Conservation (phyloP, 2,113 vertebrate species). For the Hymenochirus boettgeri region DNA sequence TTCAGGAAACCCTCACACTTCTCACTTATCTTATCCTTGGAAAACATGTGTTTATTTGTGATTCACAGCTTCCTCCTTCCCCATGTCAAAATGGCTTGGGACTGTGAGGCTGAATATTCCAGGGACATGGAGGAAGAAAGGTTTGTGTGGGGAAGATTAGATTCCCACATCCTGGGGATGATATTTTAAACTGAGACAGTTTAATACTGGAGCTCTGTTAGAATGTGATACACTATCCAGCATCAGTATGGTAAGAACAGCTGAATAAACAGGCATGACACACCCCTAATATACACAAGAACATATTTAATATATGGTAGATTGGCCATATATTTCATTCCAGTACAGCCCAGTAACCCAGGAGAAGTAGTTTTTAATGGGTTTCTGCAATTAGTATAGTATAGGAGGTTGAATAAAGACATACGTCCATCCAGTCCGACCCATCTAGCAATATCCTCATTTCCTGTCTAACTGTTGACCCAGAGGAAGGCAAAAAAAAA, state of each 20-base stretch:
- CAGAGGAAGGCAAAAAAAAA: no score
- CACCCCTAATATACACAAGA: neutral
- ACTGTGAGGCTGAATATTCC: conserved; percentile 2
- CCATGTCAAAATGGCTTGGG: neutral
- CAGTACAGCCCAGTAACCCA: no score
- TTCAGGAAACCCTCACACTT: conserved; percentile 14
- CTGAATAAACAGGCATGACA: neutral
- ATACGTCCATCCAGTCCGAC: no score
- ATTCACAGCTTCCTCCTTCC: conserved; percentile 30
- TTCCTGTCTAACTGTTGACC: no score
- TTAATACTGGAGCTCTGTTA: conserved; percentile 17
- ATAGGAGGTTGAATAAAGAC: no score
- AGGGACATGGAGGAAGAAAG: conserved; percentile 3
- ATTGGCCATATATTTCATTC: conserved; percentile 2
- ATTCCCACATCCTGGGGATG: conserved; percentile 33
- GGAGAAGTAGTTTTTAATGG: no score
- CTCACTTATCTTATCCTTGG: conserved; percentile 13
- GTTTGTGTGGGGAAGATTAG: conserved; percentile 22
- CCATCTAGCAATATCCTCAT: no score
- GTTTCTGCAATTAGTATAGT: no score
- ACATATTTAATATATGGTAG: neutral
- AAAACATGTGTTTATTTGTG: conserved; percentile 32
- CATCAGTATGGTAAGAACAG: neutral
- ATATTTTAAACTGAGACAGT: conserved; percentile 27
- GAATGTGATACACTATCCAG: conserved; percentile 8